Evolutionary conservation across 2,888 invertebrate genomes (phyloP), one percentile per base, ranked within the genome.

Genomic region (Heteropelma amictum): DNA sequence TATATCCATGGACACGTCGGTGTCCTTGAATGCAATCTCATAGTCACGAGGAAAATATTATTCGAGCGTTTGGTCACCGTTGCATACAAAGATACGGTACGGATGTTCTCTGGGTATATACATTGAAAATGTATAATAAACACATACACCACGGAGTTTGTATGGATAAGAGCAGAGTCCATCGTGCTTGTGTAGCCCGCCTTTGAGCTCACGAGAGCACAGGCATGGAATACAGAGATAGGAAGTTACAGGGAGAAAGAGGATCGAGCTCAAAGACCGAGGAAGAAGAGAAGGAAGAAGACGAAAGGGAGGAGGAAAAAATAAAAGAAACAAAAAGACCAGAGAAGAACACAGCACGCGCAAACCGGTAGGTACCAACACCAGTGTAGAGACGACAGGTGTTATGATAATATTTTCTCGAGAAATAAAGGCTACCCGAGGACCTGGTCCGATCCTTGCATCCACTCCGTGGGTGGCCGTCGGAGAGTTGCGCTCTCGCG

Each of bases 401-500:
- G 84, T 82, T 83, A 81, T 80, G 82, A 85, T 84, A 85, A 85
- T 85, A 85, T 85, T 85, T 85, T 85, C 85, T 84, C 83, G 84
- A 80, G 85, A 85, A 85, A 85, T 85, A 85, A 82, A 83, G 79
- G 82, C 85, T 84, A 83, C 85, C 84, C 82, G 77, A 71, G 70
- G 67, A 74, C 72, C 71, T 61, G 71, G 63, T 63, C 63, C 65
- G 71, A 67, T 63, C 63, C 61, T 23, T 56, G 67, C 74, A 65
- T 73, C 51, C 71, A 76, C 80, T 63, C 75, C 72, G 80, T 80
- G 80, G 78, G 80, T 79, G 80, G 80, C 67, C 70, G 72, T 60
- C 68, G 45, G 51, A 67, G n/a, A n/a, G n/a, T n/a, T n/a, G n/a
- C n/a, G n/a, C n/a, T n/a, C n/a, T n/a, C n/a, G 72, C 70, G 53